Conservation (phyloP, 2,888 invertebrate genomes). For the Choreutis nemorana region DNA sequence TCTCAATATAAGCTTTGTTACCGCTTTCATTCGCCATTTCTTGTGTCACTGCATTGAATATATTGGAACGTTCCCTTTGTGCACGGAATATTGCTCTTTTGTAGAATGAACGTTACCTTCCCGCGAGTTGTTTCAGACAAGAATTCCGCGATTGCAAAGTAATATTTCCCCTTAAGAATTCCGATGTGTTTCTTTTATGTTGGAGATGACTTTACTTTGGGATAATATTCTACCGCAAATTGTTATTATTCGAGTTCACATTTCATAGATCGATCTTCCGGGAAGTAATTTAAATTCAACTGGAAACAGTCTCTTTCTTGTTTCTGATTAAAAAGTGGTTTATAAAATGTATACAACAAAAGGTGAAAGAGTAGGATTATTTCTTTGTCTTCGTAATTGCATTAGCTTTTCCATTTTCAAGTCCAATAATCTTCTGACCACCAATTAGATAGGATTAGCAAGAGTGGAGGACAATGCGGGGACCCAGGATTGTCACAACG, state of each 20-base stretch:
- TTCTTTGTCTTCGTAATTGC: constrained; percentile 45
- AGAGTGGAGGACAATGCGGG: no score
- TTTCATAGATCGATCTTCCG: background rate
- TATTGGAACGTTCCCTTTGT: constrained; percentile 64
- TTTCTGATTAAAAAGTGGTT: background rate
- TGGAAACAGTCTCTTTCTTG: no score
- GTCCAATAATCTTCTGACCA: constrained; percentile 58
- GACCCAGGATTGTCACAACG: no score
- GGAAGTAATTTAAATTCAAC: no score
- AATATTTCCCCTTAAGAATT: constrained; percentile 65
- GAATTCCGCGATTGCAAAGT: constrained; percentile 65
- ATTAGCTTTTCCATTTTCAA: constrained; percentile 50
- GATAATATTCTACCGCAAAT: constrained; percentile 51
- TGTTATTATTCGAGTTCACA: constrained; percentile 34
- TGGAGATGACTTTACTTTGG: constrained; percentile 55
- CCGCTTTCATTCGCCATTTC: constrained; percentile 59
- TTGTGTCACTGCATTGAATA: constrained; percentile 67
- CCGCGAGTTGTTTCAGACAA: constrained; percentile 61
- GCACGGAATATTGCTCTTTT: constrained; percentile 63
- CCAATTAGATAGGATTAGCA: constrained; percentile 58
- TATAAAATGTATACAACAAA: background rate
- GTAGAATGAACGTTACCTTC: constrained; percentile 63
- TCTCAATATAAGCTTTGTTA: constrained; percentile 63
- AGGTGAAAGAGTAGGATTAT: no score
- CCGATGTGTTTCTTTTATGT: constrained; percentile 62